These are phyloP conservation scores for Eupithecia subfuscata DNA, from an alignment of 2,888 invertebrate species.

Conservation along the genomic window DNA sequence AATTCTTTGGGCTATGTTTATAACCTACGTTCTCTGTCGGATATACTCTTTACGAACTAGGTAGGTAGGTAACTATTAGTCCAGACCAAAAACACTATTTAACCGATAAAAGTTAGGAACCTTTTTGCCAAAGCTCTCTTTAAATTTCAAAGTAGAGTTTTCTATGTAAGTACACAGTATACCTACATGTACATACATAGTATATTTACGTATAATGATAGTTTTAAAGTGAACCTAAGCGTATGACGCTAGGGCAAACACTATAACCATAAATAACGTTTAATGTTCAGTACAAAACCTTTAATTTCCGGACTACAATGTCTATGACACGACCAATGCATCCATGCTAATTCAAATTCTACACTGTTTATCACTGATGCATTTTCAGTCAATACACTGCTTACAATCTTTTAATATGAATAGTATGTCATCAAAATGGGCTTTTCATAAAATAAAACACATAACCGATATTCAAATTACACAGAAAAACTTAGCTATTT, in stretches of 20 bases:
- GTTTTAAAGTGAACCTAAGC: background rate
- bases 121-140: background rate
- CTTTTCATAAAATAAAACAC: background rate
- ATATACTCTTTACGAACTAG: too few species aligned
- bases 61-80: too few species aligned
- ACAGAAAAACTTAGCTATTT: background rate
- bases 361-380: slow-evolving; percentile 42
- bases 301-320: slow-evolving; percentile 66
- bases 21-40: too few species aligned
- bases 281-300: slow-evolving; percentile 67
- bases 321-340: slow-evolving; percentile 46
- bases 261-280: slow-evolving; percentile 62
- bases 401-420: background rate
- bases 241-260: slow-evolving; percentile 35
- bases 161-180: background rate
- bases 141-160: background rate
- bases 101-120: background rate
- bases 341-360: slow-evolving; percentile 49
- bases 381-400: slow-evolving; percentile 7
- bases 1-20: too few species aligned
- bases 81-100: too few species aligned
- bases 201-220: background rate
- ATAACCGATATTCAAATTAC: background rate
- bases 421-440: background rate
- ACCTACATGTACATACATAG: too few species aligned